Evolutionary conservation across 2,113 vertebrate genomes (phyloP).

Genomic region (Alectura lathami): DNA sequence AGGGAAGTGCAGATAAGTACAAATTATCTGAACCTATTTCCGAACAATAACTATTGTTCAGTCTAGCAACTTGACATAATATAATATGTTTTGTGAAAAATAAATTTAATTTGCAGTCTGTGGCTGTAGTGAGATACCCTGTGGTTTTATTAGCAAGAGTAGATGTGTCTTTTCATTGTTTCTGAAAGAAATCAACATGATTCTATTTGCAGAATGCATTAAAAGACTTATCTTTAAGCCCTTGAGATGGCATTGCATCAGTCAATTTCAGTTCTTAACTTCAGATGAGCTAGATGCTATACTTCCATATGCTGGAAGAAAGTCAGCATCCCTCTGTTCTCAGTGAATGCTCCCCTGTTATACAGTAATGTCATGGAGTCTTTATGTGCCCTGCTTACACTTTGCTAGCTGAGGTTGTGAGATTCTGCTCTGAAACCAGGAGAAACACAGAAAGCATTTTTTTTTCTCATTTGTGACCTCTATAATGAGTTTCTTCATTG

Average conservation of each 20-base stretch:
- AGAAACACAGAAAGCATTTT: not conserved
- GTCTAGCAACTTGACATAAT: constrained; percentile 2
- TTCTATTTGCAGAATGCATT: constrained; percentile 23
- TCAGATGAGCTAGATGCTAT: not conserved
- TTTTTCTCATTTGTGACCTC: not conserved
- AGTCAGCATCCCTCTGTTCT: not conserved
- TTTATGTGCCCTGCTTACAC: not conserved
- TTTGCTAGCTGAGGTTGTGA: not conserved
- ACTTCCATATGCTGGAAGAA: not conserved
- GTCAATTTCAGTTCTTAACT: not conserved
- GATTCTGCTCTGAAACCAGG: not conserved
- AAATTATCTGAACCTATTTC: constrained; percentile 52
- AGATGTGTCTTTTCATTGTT: constrained; percentile 41
- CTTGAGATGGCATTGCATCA: not conserved
- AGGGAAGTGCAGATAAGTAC: constrained; percentile 17
- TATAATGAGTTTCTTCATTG: not conserved
- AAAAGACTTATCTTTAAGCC: not conserved
- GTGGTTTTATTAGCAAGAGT: constrained; percentile 34
- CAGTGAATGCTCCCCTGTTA: not conserved
- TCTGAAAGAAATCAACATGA: constrained; percentile 40
- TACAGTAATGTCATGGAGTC: not conserved
- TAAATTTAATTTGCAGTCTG: constrained; percentile 4
- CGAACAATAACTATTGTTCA: constrained; percentile 54
- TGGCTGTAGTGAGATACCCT: constrained; percentile 18
- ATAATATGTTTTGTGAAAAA: constrained; percentile 50